Conservation (phyloP, 2,113 vertebrate genomes). For the Oryzias woworae region DNA sequence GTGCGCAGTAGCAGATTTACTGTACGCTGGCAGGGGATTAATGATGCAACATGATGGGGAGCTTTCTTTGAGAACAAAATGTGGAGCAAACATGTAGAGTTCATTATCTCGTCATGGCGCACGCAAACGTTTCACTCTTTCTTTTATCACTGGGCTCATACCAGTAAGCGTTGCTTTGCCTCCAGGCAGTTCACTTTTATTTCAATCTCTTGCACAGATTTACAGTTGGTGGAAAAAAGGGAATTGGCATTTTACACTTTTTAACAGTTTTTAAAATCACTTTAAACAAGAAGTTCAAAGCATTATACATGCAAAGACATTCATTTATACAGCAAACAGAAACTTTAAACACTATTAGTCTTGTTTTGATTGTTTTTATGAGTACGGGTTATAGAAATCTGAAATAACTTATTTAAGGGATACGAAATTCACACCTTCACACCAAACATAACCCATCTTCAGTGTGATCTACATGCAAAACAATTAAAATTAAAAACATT, state of each 20-base stretch:
- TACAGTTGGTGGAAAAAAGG: background rate
- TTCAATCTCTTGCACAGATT: conserved; percentile 30
- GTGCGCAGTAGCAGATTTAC: conserved; percentile 35
- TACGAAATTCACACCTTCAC: too few species aligned
- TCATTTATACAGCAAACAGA: too few species aligned
- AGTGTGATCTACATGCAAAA: too few species aligned
- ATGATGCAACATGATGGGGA: conserved; percentile 35
- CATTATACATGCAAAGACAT: background rate
- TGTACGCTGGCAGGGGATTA: conserved; percentile 40
- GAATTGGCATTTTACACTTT: background rate
- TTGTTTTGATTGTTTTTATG: too few species aligned
- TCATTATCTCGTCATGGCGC: conserved; percentile 54
- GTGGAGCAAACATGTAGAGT: conserved; percentile 34
- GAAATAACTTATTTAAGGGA: too few species aligned
- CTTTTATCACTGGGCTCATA: conserved; percentile 55
- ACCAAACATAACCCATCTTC: too few species aligned
- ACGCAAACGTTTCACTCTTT: conserved; percentile 32
- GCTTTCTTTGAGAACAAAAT: conserved; percentile 25
- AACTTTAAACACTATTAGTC: too few species aligned
- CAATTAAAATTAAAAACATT: too few species aligned
- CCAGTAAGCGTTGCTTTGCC: conserved; percentile 36
- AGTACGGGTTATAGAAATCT: too few species aligned
- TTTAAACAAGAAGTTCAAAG: too few species aligned
- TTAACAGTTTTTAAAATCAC: too few species aligned
- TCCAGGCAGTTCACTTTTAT: conserved; percentile 52